A percentile compares a stretch with the other conserved stretches of the same genome.
These are phyloP conservation scores for Scortum barcoo DNA, from an alignment of 2,113 vertebrate species.

Conservation along the genomic window DNA sequence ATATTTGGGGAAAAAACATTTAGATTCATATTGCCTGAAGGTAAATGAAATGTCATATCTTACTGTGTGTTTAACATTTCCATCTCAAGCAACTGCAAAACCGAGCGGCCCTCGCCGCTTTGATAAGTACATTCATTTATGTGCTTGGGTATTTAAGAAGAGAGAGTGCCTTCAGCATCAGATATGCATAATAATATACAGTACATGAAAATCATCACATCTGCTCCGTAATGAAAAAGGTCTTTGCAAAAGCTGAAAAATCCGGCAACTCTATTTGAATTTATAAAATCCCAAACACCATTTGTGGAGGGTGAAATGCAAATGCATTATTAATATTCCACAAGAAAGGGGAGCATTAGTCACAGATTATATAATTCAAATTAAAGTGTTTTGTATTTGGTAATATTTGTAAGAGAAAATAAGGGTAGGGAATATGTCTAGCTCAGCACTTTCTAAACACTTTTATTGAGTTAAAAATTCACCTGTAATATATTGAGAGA, in stretches of 20 bases:
- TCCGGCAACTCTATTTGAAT: slow-evolving; percentile 70
- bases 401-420: slow-evolving; percentile 70
- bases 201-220: slow-evolving; percentile 68
- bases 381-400: slow-evolving; percentile 76
- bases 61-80: slow-evolving; percentile 57
- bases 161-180: slow-evolving; percentile 65
- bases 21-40: slow-evolving; percentile 51
- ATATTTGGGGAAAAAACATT: slow-evolving; percentile 32
- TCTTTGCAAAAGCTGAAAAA: slow-evolving; percentile 59
- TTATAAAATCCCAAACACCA: slow-evolving; percentile 76
- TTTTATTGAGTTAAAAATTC: slow-evolving; percentile 11
- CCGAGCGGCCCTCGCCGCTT: slow-evolving; percentile 51
- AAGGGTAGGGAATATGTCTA: slow-evolving; percentile 40
- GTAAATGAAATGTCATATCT: slow-evolving; percentile 57
- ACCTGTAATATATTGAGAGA: slow-evolving; percentile 18
- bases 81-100: slow-evolving; percentile 61
- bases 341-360: slow-evolving; percentile 77
- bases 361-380: slow-evolving; percentile 79
- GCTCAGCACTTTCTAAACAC: slow-evolving; percentile 60
- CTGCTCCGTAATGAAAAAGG: slow-evolving; percentile 75
- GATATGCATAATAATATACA: slow-evolving; percentile 76
- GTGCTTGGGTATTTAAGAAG: slow-evolving; percentile 74
- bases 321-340: slow-evolving; percentile 80
- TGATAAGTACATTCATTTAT: slow-evolving; percentile 78
- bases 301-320: slow-evolving; percentile 77